Evolutionary conservation across 2,797 vertebrate genomes (phyloP).

Genomic region (Petrocephalus sullivani): DNA sequence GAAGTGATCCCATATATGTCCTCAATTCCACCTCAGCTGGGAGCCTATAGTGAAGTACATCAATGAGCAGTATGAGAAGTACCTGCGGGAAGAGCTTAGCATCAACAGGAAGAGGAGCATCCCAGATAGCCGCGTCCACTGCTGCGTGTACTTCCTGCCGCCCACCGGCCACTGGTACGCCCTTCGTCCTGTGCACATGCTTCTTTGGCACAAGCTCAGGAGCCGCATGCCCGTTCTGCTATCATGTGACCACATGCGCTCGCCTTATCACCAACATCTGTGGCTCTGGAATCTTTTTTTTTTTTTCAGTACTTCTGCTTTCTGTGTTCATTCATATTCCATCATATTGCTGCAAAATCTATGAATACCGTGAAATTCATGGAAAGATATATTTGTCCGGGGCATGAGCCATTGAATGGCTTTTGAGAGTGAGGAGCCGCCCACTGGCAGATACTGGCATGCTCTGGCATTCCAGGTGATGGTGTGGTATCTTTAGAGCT

Average conservation of each 20-base stretch:
- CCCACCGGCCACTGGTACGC: slow-evolving; percentile 88
- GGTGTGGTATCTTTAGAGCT: not conserved
- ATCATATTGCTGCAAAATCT: not conserved
- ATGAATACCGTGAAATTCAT: not conserved
- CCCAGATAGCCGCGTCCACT: slow-evolving; percentile 85
- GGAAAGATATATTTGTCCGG: not conserved
- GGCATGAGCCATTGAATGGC: not conserved
- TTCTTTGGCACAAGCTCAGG: not conserved
- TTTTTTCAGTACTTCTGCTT: not conserved
- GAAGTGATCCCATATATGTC: not conserved
- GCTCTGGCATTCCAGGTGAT: not conserved
- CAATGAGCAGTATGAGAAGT: slow-evolving; percentile 87
- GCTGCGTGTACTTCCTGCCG: slow-evolving; percentile 88
- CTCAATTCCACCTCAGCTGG: slow-evolving; percentile 65
- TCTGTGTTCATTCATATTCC: not conserved
- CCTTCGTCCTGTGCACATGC: not conserved
- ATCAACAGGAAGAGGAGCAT: slow-evolving; percentile 84
- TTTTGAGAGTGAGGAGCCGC: not conserved
- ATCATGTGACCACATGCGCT: not conserved
- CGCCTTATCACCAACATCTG: not conserved
- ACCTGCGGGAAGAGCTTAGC: slow-evolving; percentile 85
- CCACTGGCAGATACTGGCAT: not conserved
- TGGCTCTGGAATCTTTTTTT: not conserved
- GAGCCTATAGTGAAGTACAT: slow-evolving; percentile 86
- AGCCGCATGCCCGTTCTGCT: not conserved